These are phyloP conservation scores for Lophius piscatorius DNA, from an alignment of 2,113 vertebrate genomes.

Conservation along the genomic window DNA sequence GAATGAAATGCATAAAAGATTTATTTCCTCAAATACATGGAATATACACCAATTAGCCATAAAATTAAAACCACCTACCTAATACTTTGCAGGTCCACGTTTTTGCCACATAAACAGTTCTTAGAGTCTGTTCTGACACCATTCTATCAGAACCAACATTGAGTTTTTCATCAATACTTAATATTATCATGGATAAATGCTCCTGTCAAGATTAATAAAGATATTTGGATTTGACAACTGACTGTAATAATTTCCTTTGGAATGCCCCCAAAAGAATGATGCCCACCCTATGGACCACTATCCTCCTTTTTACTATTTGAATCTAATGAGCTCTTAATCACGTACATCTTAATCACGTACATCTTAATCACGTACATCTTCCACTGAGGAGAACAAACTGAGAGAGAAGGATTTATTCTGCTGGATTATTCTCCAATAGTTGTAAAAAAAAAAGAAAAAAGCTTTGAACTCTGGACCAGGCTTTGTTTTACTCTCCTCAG, in stretches of 20 bases:
- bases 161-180: no score
- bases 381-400: conserved; percentile 54
- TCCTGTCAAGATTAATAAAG: conserved; percentile 65
- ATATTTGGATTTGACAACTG: conserved; percentile 60
- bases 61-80: no score
- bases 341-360: conserved; percentile 64
- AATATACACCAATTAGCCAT: no score
- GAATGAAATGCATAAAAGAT: no score
- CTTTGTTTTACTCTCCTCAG: conserved; percentile 69
- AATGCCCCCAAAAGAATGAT: conserved; percentile 51
- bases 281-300: conserved; percentile 33
- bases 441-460: no score
- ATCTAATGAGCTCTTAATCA: conserved; percentile 72
- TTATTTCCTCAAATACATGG: no score
- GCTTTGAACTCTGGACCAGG: conserved; percentile 59
- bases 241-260: conserved; percentile 56
- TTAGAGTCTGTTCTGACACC: no score
- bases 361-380: conserved; percentile 70
- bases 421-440: conserved; percentile 59
- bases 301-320: conserved; percentile 57
- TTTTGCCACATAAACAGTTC: no score
- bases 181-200: no score
- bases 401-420: conserved; percentile 42
- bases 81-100: no score
- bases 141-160: no score